Percentiles rank a stretch among this genome's conserved stretches.
Conservation (phyloP, 2,113 vertebrate genomes). For the Oenanthe oenanthe region DNA sequence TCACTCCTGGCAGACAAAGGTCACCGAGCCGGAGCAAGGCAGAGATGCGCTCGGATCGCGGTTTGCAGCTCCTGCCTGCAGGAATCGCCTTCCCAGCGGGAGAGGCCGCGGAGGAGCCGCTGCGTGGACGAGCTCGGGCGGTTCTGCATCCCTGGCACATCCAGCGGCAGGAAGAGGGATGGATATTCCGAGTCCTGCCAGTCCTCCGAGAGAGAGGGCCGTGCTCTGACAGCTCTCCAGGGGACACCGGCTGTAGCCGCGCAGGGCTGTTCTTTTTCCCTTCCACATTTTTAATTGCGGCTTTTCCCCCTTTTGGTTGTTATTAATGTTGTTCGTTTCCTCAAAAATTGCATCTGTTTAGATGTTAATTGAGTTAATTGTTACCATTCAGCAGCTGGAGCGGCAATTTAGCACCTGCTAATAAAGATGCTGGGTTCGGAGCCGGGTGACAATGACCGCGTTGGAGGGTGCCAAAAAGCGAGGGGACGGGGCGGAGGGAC, state of each 20-base stretch:
- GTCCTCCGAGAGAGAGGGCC: neutral
- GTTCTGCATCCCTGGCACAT: neutral
- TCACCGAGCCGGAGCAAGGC: neutral
- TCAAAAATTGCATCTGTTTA: slow-evolving; percentile 77
- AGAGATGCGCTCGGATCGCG: accelerated
- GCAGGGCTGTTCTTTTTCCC: neutral
- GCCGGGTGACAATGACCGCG: slow-evolving; percentile 36
- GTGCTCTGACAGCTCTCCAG: neutral
- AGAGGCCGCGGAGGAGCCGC: neutral
- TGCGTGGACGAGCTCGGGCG: accelerated
- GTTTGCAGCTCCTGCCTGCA: neutral
- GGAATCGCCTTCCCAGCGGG: too few species aligned
- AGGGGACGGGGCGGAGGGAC: neutral
- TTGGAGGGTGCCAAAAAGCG: neutral
- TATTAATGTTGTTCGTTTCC: slow-evolving; percentile 76
- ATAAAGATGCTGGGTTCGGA: slow-evolving; percentile 24
- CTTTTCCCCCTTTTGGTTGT: slow-evolving; percentile 38
- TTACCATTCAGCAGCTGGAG: slow-evolving; percentile 74
- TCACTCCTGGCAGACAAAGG: neutral
- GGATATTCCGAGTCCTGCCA: neutral
- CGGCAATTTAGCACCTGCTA: slow-evolving; percentile 74
- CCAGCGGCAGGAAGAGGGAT: neutral
- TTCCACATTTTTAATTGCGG: neutral
- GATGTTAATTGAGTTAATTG: slow-evolving; percentile 75
- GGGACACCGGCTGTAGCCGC: neutral